These are phyloP conservation scores for Bovichtus variegatus DNA, from an alignment of 2,797 vertebrate species.

Conservation along the genomic window DNA sequence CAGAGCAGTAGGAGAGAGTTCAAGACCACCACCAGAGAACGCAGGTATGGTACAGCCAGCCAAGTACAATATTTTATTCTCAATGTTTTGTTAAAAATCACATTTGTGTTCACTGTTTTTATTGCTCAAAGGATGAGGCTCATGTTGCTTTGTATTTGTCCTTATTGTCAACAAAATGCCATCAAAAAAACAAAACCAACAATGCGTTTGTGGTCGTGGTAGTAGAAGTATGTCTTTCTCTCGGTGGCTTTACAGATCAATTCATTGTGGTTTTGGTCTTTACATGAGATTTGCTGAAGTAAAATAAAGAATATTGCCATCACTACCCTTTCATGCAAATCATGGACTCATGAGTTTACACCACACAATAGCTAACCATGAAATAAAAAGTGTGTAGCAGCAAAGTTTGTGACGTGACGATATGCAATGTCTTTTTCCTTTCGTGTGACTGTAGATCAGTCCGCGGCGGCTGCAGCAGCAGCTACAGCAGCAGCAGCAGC, in stretches of 20 bases:
- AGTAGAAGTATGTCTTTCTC: neutral
- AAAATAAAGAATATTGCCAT: neutral
- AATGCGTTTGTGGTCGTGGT: neutral
- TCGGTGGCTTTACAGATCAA: neutral
- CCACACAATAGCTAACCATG: neutral
- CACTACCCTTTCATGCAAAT: neutral
- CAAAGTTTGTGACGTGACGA: neutral
- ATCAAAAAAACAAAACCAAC: neutral
- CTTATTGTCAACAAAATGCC: neutral
- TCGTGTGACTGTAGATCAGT: constrained; percentile 74
- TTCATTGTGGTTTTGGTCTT: neutral
- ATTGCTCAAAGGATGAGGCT: neutral
- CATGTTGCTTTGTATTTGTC: neutral
- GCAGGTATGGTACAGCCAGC: constrained; percentile 82
- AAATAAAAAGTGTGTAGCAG: neutral
- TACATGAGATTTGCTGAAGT: neutral
- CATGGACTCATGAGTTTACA: neutral
- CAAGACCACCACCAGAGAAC: constrained; percentile 89
- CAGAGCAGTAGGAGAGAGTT: constrained; percentile 86
- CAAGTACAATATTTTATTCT: neutral
- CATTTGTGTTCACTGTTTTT: neutral
- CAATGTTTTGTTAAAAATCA: neutral
- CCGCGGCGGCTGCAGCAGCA: constrained; percentile 48
- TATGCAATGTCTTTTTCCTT: neutral
- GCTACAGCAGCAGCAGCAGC: constrained; percentile 62